These are phyloP conservation scores for Heliornis fulica DNA, from an alignment of 2,113 vertebrate species.

Conservation along the genomic window DNA sequence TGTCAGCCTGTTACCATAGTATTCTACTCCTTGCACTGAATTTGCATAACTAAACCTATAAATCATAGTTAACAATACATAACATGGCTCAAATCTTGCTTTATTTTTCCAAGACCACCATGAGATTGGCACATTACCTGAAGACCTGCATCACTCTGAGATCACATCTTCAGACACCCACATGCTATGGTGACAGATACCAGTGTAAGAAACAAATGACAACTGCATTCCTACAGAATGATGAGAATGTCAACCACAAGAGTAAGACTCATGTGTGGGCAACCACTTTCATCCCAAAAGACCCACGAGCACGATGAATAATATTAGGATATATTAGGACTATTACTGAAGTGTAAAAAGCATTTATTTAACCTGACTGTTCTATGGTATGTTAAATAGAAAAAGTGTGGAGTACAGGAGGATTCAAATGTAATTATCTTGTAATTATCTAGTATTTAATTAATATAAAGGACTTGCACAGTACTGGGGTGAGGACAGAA, in stretches of 20 bases:
- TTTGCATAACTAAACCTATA: neutral
- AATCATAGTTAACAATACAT: neutral
- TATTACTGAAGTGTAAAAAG: neutral
- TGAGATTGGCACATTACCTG: conserved; percentile 4
- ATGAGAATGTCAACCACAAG: conserved; percentile 1
- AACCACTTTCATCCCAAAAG: conserved; percentile 19
- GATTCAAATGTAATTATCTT: neutral
- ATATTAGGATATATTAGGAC: neutral
- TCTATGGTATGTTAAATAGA: neutral
- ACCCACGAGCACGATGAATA: neutral
- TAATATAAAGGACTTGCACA: neutral
- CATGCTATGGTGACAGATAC: neutral
- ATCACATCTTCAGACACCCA: conserved; percentile 47
- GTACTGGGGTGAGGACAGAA: neutral
- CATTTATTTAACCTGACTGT: neutral
- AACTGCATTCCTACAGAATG: conserved; percentile 26
- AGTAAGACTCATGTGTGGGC: conserved; percentile 31
- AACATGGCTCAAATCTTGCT: neutral
- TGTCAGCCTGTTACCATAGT: neutral
- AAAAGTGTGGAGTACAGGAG: neutral
- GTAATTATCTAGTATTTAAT: neutral
- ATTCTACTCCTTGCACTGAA: neutral
- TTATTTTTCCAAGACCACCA: conserved; percentile 27
- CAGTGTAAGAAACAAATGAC: conserved; percentile 7
- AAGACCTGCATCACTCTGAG: conserved; percentile 40